These are phyloP conservation scores for Lates calcarifer DNA, from an alignment of 2,113 vertebrate genomes.

Conservation along the genomic window DNA sequence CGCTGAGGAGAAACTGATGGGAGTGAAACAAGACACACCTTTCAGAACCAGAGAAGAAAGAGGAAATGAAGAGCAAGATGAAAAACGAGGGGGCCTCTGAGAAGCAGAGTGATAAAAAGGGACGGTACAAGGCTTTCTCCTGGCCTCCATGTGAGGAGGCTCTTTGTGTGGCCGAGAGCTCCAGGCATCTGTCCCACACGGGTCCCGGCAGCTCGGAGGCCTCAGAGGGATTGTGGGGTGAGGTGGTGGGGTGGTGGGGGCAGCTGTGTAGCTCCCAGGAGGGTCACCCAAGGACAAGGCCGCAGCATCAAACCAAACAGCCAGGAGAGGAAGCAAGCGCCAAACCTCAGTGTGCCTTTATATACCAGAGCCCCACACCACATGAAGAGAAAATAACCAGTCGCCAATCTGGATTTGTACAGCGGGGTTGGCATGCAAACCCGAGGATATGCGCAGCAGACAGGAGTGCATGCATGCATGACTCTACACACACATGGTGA, in stretches of 20 bases:
- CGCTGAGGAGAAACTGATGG: not conserved
- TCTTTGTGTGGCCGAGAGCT: slow-evolving; percentile 69
- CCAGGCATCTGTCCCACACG: slow-evolving; percentile 40
- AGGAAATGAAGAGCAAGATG: slow-evolving; percentile 49
- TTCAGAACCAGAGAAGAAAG: slow-evolving; percentile 49
- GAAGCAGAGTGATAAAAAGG: slow-evolving; percentile 52
- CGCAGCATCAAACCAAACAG: slow-evolving; percentile 64
- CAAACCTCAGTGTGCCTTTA: slow-evolving; percentile 73
- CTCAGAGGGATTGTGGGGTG: slow-evolving; percentile 25
- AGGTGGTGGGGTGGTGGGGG: not conserved
- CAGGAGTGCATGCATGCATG: not conserved
- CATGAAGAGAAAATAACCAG: slow-evolving; percentile 69
- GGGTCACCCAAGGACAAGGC: slow-evolving; percentile 75
- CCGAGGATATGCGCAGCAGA: slow-evolving; percentile 11
- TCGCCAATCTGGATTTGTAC: slow-evolving; percentile 59
- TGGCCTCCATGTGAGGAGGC: slow-evolving; percentile 51
- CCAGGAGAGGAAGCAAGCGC: slow-evolving; percentile 26
- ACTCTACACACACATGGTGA: not conserved
- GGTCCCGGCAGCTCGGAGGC: slow-evolving; percentile 24
- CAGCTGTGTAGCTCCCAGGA: slow-evolving; percentile 52
- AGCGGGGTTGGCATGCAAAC: slow-evolving; percentile 39
- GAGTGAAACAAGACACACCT: slow-evolving; percentile 65
- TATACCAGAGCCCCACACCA: slow-evolving; percentile 62
- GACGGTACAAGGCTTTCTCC: slow-evolving; percentile 24
- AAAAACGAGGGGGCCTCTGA: slow-evolving; percentile 26